phyloP scores from a whole-genome alignment of 1,140 invertebrate genomes.

The Teleopsis dalmanni region DNA sequence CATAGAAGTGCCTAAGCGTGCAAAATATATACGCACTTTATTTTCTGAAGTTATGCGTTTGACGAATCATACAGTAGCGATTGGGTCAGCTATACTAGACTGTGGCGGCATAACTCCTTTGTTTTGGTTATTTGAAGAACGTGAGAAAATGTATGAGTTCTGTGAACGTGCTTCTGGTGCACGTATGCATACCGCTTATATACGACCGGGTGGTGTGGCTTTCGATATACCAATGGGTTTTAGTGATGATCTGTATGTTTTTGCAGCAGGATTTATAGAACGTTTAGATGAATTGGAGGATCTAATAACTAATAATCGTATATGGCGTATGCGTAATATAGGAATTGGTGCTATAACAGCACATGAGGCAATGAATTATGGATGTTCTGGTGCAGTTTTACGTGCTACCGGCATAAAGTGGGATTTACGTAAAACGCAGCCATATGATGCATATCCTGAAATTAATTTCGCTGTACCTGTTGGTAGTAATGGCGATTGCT shows the following conservation, averaged over 20 bases:
- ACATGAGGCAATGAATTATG: constrained; percentile 72
- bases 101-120: constrained; percentile 80
- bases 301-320: constrained; percentile 68
- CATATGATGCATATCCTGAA: constrained; percentile 79
- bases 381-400: constrained; percentile 75
- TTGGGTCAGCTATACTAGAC: constrained; percentile 69
- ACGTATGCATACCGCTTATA: constrained; percentile 75
- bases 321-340: constrained; percentile 71
- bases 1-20: constrained; percentile 64
- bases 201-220: constrained; percentile 73
- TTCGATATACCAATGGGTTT: constrained; percentile 74
- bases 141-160: constrained; percentile 83
- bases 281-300: constrained; percentile 83
- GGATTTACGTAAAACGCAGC: constrained; percentile 76
- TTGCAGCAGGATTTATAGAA: constrained; percentile 61
- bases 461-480: constrained; percentile 82
- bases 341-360: constrained; percentile 71
- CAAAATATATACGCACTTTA: constrained; percentile 63
- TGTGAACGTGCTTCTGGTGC: constrained; percentile 77
- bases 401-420: constrained; percentile 79
- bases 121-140: constrained; percentile 84
- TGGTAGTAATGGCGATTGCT: constrained; percentile 76
- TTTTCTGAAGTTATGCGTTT: constrained; percentile 75
- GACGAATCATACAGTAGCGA: constrained; percentile 72
- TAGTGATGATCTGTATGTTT: constrained; percentile 78